Base-by-base conservation (phyloP, 2,113 vertebrate genomes). In the Opisthocomus hoazin region DNA sequence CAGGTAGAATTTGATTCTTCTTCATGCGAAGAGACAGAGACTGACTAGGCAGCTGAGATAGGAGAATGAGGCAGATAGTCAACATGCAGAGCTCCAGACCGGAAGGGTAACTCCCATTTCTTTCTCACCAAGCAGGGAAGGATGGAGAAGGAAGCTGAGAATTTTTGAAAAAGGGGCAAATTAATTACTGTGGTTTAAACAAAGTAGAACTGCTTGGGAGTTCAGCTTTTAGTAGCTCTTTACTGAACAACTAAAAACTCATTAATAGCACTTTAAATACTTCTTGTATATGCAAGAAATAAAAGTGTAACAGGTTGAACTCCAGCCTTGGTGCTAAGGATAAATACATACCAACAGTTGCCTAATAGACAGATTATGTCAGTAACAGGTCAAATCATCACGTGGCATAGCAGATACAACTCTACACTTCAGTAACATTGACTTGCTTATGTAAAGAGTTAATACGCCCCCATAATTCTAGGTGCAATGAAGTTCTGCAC, bases 361-460 rank as follows among this genome's bases (percentile, higher is more conserved):
- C 11, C 21, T 71, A 24, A 19, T 15, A n/a, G 43, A 15, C 10
- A 39, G 8, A 3, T 45, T 83, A 48, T 78, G 23, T 43, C 23
- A 6, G 4, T 48, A 64, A 66, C 6, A 54, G n/a, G 34, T 27
- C 37, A 63, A 70, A 54, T 39, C 10, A 15, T 45, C 37, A 29
- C 32, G 16, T 39, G 21, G 7, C 0, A 0, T 5, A 68, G 27
- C 21, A 34, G 45, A 22, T 37, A 13, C 2, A 70, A 1, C 12
- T 51, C 54, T 58, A 23, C 30, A 53, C 29, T 57, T 68, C 57
- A 45, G 36, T 65, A 61, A 32, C 8, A 13, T 58, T 37, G 24
- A n/a, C 27, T 82, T 65, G 6, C 10, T 51, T 63, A 5, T 7
- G 4, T 20, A 58, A 81, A 27, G 27, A 56, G 7, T 56, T 32